Base-by-base conservation (phyloP, 2,797 vertebrate species). In the Paratrypauchen microcephalus region DNA sequence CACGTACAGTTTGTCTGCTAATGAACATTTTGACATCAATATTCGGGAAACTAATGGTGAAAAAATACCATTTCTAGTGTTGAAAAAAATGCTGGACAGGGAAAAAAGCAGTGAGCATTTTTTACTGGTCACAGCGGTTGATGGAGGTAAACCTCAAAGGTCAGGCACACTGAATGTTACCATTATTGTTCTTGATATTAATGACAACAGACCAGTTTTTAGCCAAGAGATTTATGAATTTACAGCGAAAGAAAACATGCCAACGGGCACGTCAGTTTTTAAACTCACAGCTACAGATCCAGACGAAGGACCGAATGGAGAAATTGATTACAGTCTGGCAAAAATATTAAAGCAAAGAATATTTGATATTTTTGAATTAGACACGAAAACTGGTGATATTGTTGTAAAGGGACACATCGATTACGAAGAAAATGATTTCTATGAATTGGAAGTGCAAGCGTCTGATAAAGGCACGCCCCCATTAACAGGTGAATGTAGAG, bases 21-120 rank as follows among this genome's bases (percentile, higher is more conserved):
- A 87, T 6, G 83, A 86, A 0, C 26, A 92, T 48, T 94, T 94
- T 56, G 80, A 87, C 18, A 24, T 93, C 8, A 80, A 93, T 6
- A 56, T 91, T 0, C 73, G 70, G 0, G 73, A 88, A 52, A 88
- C 82, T 0, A 88, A 86, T 0, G 77, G 77, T 0, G 87, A 79
- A 0, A 92, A 92, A 84, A 79, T 90, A 13, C 92, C 92, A 0
- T 70, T 90, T 28, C 26, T 93, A 16, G 72, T 89, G 0, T 54
- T 93, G 12, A 86, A 91, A 6, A 93, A 89, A 19, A 57, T 82
- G 0, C 52, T 93, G 1, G 92, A 93, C 45, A 72, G 92, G 59
- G 92, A 93, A 71, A 74, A 24, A 0, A 32, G 30, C 30, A 3
- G 0, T 1, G 66, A 50, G 45, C 83, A 88, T 41, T 1, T 0